Evolutionary conservation across 2,797 vertebrate species (phyloP), one percentile per base, ranked within the genome.

Genomic region (Tamandua tetradactyla): DNA sequence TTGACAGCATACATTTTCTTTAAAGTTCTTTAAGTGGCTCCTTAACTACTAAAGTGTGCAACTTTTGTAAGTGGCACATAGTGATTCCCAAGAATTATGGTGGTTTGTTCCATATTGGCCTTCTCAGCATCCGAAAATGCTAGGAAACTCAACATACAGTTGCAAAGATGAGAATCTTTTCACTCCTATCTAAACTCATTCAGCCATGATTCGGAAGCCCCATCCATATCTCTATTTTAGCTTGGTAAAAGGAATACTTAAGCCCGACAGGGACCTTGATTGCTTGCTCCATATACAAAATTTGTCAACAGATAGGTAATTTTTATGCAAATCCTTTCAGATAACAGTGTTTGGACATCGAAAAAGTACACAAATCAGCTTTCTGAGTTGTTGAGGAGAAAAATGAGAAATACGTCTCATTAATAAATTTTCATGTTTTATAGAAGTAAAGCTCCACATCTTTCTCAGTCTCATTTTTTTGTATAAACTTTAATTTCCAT

Each of bases 1-100:
- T 95, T 72, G n/a, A 55, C 37, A 91, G 83, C 25, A 57, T 23
- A 20, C 57, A 76, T 78, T 95, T 94, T 84, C 75, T 93, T 62
- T 81, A 93, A 94, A 30, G 22, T n/a, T 93, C 47, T 42, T 93
- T 55, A 62, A 62, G n/a, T 93, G 14, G 59, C 14, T 92, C 55
- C 71, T 92, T 71, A 78, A 64, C 20, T 49, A 20, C 72, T 49
- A 11, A 94, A 94, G 40, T 55, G 32, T 64, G 18, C 18, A 20
- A n/a, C 64, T 88, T 91, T 52, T 23, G 12, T 35, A 94, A 94
- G 4, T 52, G 74, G 68, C 37, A 78, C 30, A 62, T 17, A 80
- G 35, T 82, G 8, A 84, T 82, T 80, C 80, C 30, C 35, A 55
- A 84, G 69, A 90, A 89, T 69, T n/a, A 1, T 17, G 37, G 52